A percentile compares a stretch with the other conserved stretches of the same genome.
Conservation (phyloP, 2,888 invertebrate species). For the Cryptophagus acutangulus region DNA sequence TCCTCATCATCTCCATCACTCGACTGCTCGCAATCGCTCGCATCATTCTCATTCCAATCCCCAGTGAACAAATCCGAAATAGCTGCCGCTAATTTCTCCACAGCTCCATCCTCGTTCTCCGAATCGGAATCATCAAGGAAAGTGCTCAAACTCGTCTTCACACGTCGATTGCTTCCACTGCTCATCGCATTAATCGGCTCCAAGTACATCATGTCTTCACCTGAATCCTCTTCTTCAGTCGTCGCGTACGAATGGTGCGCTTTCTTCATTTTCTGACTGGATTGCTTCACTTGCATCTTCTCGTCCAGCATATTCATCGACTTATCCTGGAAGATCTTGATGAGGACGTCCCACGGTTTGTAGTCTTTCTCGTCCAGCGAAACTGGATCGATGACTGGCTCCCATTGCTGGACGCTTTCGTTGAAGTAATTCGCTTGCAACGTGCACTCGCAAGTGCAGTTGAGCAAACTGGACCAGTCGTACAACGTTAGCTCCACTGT, state of each 20-base stretch:
- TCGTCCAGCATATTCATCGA: slow-evolving; percentile 39
- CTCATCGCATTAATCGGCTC: slow-evolving; percentile 41
- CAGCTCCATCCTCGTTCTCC: slow-evolving; percentile 65
- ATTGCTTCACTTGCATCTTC: slow-evolving; percentile 26
- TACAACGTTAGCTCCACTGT: slow-evolving; percentile 57
- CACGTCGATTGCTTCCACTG: slow-evolving; percentile 39
- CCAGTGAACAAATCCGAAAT: slow-evolving; percentile 70
- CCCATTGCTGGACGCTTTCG: slow-evolving; percentile 59
- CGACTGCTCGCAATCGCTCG: slow-evolving; percentile 50
- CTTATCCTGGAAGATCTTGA: slow-evolving; percentile 58
- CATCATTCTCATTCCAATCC: slow-evolving; percentile 48
- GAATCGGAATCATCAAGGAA: slow-evolving; percentile 64
- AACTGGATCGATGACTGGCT: slow-evolving; percentile 76
- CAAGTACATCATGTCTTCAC: slow-evolving; percentile 47
- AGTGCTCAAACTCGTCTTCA: slow-evolving; percentile 53
- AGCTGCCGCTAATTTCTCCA: slow-evolving; percentile 67
- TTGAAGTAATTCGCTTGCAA: slow-evolving; percentile 50
- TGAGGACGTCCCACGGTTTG: slow-evolving; percentile 66
- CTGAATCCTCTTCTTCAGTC: slow-evolving; percentile 44
- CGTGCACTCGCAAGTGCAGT: slow-evolving; percentile 45
- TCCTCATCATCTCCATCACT: slow-evolving; percentile 51
- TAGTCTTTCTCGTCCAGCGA: slow-evolving; percentile 61
- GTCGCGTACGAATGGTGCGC: slow-evolving; percentile 36
- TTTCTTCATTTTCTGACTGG: slow-evolving; percentile 27
- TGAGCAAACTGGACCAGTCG: slow-evolving; percentile 60